Conservation (phyloP, 2,888 invertebrate genomes). For the Isoperla grammatica region DNA sequence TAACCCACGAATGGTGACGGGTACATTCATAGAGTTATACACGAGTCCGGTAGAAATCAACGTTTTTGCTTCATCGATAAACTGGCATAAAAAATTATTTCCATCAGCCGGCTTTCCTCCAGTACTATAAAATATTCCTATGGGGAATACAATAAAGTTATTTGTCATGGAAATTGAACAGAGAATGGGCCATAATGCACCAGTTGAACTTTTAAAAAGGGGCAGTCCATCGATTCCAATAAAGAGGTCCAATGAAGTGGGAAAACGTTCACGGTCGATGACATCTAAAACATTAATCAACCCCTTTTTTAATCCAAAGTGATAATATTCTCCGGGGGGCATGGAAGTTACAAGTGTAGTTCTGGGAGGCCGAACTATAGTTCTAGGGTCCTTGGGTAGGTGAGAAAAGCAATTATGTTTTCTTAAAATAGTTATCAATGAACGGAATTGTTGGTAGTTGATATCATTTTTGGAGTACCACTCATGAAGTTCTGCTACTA, state of each 20-base stretch:
- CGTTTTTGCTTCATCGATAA: conserved; percentile 5
- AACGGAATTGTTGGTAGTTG: too few relatives aligned
- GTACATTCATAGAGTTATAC: neutral
- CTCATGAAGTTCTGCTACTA: too few relatives aligned
- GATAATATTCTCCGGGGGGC: neutral
- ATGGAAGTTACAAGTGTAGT: neutral
- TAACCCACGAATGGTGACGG: neutral
- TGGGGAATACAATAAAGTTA: too few relatives aligned
- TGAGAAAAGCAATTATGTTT: neutral
- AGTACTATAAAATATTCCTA: neutral
- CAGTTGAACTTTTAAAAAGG: too few relatives aligned
- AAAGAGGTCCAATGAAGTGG: too few relatives aligned
- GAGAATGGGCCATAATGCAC: too few relatives aligned
- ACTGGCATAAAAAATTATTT: conserved; percentile 3
- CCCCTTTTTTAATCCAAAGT: conserved; percentile 1
- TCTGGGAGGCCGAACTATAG: neutral
- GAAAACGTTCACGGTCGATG: too few relatives aligned
- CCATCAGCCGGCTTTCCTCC: neutral
- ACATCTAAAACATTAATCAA: too few relatives aligned
- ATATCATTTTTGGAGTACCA: too few relatives aligned
- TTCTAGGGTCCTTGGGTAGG: neutral
- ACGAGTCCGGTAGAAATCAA: neutral
- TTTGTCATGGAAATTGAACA: too few relatives aligned
- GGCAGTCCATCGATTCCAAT: too few relatives aligned
- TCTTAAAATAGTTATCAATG: too few relatives aligned